Evolutionary conservation across 2,797 vertebrate genomes (phyloP).

Genomic region (Masticophis lateralis): DNA sequence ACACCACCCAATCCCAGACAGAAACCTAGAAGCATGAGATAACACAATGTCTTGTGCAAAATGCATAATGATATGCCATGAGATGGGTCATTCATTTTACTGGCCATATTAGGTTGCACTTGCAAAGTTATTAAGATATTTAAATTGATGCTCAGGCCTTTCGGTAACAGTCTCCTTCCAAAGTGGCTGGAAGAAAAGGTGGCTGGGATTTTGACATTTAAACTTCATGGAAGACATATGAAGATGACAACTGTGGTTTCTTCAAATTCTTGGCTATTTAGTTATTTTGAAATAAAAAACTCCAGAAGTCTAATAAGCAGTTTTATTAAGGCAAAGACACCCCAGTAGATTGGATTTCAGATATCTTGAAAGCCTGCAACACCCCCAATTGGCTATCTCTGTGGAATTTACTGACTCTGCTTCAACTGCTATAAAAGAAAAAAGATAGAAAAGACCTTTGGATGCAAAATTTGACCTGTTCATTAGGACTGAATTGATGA

Average conservation of each 20-base stretch:
- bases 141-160: not conserved
- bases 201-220: not conserved
- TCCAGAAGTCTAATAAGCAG: too few relatives aligned
- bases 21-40: not conserved
- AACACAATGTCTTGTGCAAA: not conserved
- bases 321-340: not conserved
- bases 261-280: not conserved
- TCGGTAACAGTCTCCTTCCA: not conserved
- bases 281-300: not conserved
- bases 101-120: not conserved
- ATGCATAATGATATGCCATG: not conserved
- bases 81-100: not conserved
- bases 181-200: not conserved
- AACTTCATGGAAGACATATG: not conserved
- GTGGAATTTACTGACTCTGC: not conserved
- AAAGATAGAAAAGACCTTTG: not conserved
- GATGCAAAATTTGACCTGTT: too few relatives aligned
- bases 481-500: too few relatives aligned
- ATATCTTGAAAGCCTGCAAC: not conserved
- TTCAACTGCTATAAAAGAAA: not conserved
- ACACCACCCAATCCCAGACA: not conserved
- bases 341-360: not conserved
- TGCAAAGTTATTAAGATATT: not conserved
- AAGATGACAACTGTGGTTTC: not conserved
- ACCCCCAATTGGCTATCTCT: not conserved